Evolutionary conservation across 2,888 invertebrate genomes (phyloP).

Genomic region (Drosophila melanosoma): DNA sequence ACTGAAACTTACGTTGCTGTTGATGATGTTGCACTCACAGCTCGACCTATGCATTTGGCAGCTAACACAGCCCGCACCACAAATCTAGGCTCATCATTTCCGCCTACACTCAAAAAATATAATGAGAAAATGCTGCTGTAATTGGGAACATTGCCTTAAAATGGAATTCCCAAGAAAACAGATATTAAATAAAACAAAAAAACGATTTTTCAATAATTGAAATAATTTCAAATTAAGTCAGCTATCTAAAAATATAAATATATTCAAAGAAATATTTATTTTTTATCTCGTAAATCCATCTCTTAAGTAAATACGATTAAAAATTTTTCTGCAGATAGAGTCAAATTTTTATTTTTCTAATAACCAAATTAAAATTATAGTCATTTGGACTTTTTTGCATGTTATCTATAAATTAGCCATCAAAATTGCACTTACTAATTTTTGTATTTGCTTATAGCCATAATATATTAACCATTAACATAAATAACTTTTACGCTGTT

Average conservation of each 20-base stretch:
- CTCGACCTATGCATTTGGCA: neutral
- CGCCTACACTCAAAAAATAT: constrained; percentile 34
- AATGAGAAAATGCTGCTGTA: neutral
- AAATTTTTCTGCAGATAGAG: no score
- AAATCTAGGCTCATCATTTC: constrained; percentile 71
- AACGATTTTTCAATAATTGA: no score
- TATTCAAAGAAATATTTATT: neutral
- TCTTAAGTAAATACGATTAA: no score
- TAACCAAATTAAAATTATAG: neutral
- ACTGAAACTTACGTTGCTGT: constrained; percentile 17
- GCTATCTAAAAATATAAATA: neutral
- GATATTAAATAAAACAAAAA: neutral
- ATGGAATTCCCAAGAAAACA: neutral
- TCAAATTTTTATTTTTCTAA: neutral
- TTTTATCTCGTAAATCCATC: neutral
- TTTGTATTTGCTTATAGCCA: neutral
- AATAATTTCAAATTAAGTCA: neutral
- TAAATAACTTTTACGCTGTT: neutral
- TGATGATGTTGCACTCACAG: constrained; percentile 27
- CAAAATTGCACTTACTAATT: neutral
- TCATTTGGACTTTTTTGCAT: neutral
- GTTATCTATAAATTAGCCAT: neutral
- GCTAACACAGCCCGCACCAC: constrained; percentile 24
- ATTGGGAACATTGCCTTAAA: neutral
- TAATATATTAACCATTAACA: neutral